phyloP scores from a whole-genome alignment of 2,113 vertebrate genomes.

The Gobius niger region DNA sequence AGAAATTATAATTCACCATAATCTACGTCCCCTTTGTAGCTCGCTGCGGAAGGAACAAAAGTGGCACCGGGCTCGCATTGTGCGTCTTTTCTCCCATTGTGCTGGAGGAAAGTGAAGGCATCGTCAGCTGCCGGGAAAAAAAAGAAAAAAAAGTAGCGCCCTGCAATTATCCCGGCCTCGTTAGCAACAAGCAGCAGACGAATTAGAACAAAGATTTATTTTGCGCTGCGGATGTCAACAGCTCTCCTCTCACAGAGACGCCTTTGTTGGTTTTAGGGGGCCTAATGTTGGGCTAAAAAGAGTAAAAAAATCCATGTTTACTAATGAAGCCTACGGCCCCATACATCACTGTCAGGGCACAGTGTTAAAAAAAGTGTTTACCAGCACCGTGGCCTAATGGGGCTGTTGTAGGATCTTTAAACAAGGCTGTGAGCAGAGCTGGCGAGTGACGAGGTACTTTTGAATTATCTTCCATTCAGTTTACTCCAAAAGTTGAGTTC shows the following conservation, averaged over 20 bases:
- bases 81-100: slow-evolving; percentile 11
- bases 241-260: background rate
- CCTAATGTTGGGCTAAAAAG: background rate
- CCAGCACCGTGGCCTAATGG: background rate
- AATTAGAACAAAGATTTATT: slow-evolving; percentile 21
- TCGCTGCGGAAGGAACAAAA: slow-evolving; percentile 2
- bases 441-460: too few relatives aligned
- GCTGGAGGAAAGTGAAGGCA: slow-evolving; percentile 25
- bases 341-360: background rate
- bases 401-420: background rate
- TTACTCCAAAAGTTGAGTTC: too few relatives aligned
- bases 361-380: background rate
- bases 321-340: background rate
- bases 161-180: slow-evolving; percentile 26
- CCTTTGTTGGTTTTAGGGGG: background rate
- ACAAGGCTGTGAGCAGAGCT: background rate
- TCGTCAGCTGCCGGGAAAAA: slow-evolving; percentile 27
- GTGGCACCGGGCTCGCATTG: slow-evolving; percentile 8
- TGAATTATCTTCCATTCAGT: too few relatives aligned
- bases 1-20: slow-evolving; percentile 8
- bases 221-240: slow-evolving; percentile 1
- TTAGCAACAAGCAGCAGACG: slow-evolving; percentile 15
- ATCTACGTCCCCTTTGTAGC: slow-evolving; percentile 12
- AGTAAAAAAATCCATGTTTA: background rate
- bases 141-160: background rate